These are phyloP conservation scores for Synaphobranchus kaupii DNA, from an alignment of 2,797 vertebrate genomes.

Conservation along the genomic window DNA sequence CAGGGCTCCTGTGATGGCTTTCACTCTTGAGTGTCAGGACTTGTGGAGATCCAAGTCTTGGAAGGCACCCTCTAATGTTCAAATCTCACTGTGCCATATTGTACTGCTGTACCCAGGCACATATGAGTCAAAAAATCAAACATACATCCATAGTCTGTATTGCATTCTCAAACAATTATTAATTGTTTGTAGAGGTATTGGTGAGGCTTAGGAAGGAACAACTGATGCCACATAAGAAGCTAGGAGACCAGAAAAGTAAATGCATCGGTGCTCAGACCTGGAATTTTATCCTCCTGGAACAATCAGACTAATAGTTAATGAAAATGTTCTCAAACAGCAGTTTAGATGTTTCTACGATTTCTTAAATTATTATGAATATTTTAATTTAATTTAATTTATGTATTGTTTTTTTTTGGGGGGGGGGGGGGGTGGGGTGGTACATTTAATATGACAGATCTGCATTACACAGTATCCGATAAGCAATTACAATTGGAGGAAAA, in stretches of 20 bases:
- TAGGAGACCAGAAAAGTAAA: neutral
- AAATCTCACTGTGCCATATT: conserved; percentile 2
- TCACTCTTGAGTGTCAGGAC: conserved; percentile 29
- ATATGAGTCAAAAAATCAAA: neutral
- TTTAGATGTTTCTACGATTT: neutral
- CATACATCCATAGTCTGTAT: neutral
- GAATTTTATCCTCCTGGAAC: neutral
- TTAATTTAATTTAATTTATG: neutral
- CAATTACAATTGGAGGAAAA: neutral
- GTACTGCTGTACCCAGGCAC: neutral
- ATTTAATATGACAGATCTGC: neutral
- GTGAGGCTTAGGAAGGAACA: neutral
- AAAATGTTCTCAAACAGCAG: neutral
- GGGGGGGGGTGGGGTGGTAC: neutral
- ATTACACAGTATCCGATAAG: neutral
- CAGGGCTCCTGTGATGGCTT: conserved; percentile 38
- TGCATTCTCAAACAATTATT: neutral
- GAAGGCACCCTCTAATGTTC: conserved; percentile 26
- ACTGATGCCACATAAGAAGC: neutral
- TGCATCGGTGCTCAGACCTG: neutral
- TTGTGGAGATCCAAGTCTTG: conserved; percentile 10
- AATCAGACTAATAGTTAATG: neutral
- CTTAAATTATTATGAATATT: neutral
- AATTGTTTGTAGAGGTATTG: neutral
- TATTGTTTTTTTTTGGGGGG: neutral